Evolutionary conservation across 2,113 vertebrate species (phyloP), one percentile per base, ranked within the genome.

Genomic region (Pterocles burchelli): DNA sequence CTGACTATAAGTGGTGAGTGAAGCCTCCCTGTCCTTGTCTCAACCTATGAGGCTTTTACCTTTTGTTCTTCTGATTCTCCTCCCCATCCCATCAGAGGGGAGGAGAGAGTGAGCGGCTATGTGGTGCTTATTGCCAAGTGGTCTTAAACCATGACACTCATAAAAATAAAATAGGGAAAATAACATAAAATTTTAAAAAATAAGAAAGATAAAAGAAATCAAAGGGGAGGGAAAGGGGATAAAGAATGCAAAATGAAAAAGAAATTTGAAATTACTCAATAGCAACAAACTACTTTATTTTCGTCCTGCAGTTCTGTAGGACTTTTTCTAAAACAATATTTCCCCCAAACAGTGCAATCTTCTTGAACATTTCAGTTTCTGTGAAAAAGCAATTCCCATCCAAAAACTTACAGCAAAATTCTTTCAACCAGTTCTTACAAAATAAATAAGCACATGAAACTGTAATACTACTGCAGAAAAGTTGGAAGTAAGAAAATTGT

Each of bases 151-250:
- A 41, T 41, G 41, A 41, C 41, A 41, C 41, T 41, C 41, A n/a
- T 3, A 61, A 24, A 80, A 89, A 81, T 49, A 11, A 76, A 80
- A 22, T 38, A 19, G 57, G 34, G 13, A 72, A 88, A 73, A 65
- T 54, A 74, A 31, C 66, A 55, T 11, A 0, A 76, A 59, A 68
- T n/a, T 17, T 18, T 11, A 19, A 21, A 48, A 87, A 33, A 43
- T 21, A 8, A 57, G 20, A 74, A 82, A 72, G 7, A 43, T 6
- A 9, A 54, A 63, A 49, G 13, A 51, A 22, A 34, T 8, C 4
- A 5, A 4, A 5, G 1, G 6, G 5, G 11, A 24, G 6, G 3
- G 2, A 55, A 18, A 46, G 4, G 10, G 20, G 8, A 29, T 9
- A 85, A 81, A 8, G 22, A 81, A 89, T 6, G 7, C 4, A 62